phyloP scores from a whole-genome alignment of 2,113 vertebrate species.

The Nerophis ophidion region DNA sequence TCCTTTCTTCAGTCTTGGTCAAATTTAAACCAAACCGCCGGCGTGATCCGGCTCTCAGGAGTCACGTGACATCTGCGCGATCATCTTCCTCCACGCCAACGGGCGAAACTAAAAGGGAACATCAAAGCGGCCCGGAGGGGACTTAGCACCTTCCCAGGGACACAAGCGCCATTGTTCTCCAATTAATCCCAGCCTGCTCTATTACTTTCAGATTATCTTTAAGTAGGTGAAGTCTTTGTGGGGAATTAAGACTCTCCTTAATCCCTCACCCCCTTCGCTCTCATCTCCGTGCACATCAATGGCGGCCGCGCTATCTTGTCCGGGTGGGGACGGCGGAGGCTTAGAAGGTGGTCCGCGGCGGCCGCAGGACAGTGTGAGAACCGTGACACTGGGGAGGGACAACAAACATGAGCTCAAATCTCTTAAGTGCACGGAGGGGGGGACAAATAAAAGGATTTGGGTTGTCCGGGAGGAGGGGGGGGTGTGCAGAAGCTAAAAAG shows the following conservation, averaged over 20 bases:
- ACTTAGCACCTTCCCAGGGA: constrained; percentile 72
- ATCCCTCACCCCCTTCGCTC: constrained; percentile 39
- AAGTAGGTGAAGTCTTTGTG: constrained; percentile 78
- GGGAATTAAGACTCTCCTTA: constrained; percentile 70
- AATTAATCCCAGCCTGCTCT: constrained; percentile 80
- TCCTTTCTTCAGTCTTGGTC: constrained; percentile 38
- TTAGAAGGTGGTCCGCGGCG: constrained; percentile 76
- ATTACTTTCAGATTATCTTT: constrained; percentile 83
- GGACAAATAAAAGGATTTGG: constrained; percentile 76
- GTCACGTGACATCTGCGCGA: constrained; percentile 5
- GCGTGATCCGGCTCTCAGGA: neutral
- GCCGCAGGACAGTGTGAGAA: constrained; percentile 73
- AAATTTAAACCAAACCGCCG: constrained; percentile 23
- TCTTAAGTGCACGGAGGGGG: constrained; percentile 70
- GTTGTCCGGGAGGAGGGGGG: constrained; percentile 55
- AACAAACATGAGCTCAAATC: constrained; percentile 78
- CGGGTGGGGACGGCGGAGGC: constrained; percentile 66
- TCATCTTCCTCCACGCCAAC: constrained; percentile 28
- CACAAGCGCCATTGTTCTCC: constrained; percentile 72
- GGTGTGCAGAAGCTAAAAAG: constrained; percentile 69
- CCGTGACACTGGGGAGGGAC: constrained; percentile 69
- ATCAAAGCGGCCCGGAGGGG: constrained; percentile 70
- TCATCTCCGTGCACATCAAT: constrained; percentile 72
- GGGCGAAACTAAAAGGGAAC: constrained; percentile 46
- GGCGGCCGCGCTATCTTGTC: constrained; percentile 74